phyloP scores from a whole-genome alignment of 2,888 invertebrate species.

The Hydrotaea cyrtoneurina region DNA sequence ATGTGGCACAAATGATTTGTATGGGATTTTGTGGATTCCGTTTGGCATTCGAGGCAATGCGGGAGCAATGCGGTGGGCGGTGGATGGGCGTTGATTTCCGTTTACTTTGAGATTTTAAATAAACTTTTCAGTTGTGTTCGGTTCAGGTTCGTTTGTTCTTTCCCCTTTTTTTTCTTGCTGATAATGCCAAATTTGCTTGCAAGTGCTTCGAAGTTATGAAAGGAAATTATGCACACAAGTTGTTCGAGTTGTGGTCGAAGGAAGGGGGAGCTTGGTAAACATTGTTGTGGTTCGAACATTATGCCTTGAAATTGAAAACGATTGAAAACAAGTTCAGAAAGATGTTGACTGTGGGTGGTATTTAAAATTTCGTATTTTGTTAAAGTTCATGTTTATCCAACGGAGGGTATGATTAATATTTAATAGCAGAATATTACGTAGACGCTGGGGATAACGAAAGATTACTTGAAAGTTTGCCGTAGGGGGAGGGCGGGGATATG shows the following conservation, averaged over 20 bases:
- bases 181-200: slow-evolving; percentile 27
- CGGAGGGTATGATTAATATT: slow-evolving; percentile 36
- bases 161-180: slow-evolving; percentile 7
- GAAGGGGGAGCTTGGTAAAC: neutral
- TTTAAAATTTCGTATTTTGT: neutral
- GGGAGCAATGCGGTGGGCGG: neutral
- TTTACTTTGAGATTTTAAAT: slow-evolving; percentile 28
- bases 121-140: neutral
- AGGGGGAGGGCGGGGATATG: too few relatives aligned
- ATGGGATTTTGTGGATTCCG: slow-evolving; percentile 9
- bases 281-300: neutral
- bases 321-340: neutral
- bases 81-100: slow-evolving; percentile 1
- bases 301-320: neutral
- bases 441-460: neutral
- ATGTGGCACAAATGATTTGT: slow-evolving; percentile 26
- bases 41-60: slow-evolving; percentile 12
- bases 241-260: neutral
- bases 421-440: slow-evolving; percentile 23
- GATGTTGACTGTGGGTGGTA: neutral
- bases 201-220: slow-evolving; percentile 10
- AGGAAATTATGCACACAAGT: slow-evolving; percentile 22
- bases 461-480: neutral
- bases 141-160: slow-evolving; percentile 5
- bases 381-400: neutral